A percentile compares a stretch with the other conserved stretches of the same genome.
Evolutionary conservation across 1,140 invertebrate genomes (phyloP).

Genomic region (Ylistrum balloti): DNA sequence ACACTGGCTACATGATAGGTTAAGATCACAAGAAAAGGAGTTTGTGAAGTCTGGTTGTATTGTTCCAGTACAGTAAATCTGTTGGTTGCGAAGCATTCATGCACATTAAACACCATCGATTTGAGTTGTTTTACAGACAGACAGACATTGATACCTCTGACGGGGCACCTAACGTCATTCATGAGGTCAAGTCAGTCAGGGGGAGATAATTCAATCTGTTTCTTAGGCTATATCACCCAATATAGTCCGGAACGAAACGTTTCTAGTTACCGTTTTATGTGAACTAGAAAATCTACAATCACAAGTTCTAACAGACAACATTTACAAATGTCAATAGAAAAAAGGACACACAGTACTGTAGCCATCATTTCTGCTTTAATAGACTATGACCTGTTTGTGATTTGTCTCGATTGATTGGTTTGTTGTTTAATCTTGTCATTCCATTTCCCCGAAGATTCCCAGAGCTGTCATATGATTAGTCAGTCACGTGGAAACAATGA

Average conservation of each 20-base stretch:
- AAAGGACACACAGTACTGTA: neutral
- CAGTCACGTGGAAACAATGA: neutral
- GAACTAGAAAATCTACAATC: neutral
- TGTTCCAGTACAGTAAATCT: neutral
- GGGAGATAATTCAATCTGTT: conserved; percentile 15
- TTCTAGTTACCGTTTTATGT: neutral
- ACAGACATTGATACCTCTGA: conserved; percentile 16
- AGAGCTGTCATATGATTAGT: neutral
- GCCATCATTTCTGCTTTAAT: neutral
- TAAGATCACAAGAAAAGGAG: neutral
- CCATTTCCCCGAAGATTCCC: neutral
- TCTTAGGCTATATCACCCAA: neutral
- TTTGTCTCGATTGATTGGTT: neutral
- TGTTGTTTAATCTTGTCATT: neutral
- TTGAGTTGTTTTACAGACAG: neutral
- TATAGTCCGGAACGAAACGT: neutral
- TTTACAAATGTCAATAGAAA: neutral
- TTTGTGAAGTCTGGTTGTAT: neutral
- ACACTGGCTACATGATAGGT: neutral
- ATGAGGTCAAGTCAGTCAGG: neutral
- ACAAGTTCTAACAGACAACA: neutral
- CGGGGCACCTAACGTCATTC: neutral
- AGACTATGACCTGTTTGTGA: neutral
- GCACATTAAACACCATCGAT: neutral
- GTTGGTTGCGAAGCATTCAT: neutral